phyloP scores from a whole-genome alignment of 2,113 vertebrate species.

The Poeciliopsis turrubarensis region DNA sequence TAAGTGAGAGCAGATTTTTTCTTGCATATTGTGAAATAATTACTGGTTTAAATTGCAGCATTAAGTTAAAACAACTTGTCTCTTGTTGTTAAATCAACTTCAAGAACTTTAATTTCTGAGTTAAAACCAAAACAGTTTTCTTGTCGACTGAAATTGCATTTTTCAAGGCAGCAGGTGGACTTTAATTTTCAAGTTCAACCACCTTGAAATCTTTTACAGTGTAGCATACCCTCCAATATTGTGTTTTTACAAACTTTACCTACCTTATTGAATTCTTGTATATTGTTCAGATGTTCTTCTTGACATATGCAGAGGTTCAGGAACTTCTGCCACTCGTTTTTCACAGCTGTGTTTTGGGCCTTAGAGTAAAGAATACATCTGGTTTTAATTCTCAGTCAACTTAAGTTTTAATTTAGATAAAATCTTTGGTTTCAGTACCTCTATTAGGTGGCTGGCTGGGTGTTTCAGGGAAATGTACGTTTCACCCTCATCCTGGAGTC shows the following conservation, averaged over 20 bases:
- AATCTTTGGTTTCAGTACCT: slow-evolving; percentile 74
- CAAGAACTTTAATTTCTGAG: too few relatives aligned
- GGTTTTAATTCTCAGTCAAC: not conserved
- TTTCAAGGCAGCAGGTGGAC: too few relatives aligned
- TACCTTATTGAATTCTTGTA: slow-evolving; percentile 88
- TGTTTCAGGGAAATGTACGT: slow-evolving; percentile 91
- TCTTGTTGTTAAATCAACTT: too few relatives aligned
- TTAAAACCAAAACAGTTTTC: too few relatives aligned
- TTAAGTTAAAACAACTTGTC: too few relatives aligned
- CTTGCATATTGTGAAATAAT: too few relatives aligned
- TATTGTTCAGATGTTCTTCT: slow-evolving; percentile 89
- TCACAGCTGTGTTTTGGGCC: slow-evolving; percentile 88
- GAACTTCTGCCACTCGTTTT: slow-evolving; percentile 95
- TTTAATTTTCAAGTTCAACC: too few relatives aligned
- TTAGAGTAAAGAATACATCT: slow-evolving; percentile 53
- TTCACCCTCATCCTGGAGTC: slow-evolving; percentile 91
- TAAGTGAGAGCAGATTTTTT: too few relatives aligned
- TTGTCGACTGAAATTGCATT: too few relatives aligned
- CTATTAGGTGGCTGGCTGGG: slow-evolving; percentile 85
- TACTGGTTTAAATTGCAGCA: too few relatives aligned
- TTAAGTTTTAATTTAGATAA: not conserved
- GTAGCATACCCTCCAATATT: not conserved
- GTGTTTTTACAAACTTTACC: not conserved
- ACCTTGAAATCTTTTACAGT: too few relatives aligned
- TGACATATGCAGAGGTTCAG: slow-evolving; percentile 97